phyloP scores from a whole-genome alignment of 1,140 invertebrate species.

The Euura saliciscinereae region DNA sequence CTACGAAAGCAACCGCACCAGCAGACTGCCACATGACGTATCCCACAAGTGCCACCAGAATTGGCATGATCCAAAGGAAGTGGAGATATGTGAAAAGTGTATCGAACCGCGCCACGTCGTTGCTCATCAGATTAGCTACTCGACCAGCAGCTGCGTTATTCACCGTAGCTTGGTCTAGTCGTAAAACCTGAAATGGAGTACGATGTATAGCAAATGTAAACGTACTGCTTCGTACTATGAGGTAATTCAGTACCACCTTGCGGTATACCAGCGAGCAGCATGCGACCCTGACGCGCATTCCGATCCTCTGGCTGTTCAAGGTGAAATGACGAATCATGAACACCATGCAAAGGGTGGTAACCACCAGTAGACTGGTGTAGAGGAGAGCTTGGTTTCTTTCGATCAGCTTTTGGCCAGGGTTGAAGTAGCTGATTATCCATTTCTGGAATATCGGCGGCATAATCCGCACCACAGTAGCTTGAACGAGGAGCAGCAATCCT shows the following conservation, averaged over 20 bases:
- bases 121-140: conserved; percentile 84
- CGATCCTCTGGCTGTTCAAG: conserved; percentile 56
- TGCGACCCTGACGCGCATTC: conserved; percentile 66
- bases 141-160: conserved; percentile 78
- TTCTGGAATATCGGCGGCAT: conserved; percentile 60
- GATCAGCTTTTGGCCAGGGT: conserved; percentile 29
- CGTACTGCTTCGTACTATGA: background rate
- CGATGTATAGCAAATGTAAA: background rate
- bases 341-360: conserved; percentile 42
- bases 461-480: conserved; percentile 45
- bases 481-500: conserved; percentile 49
- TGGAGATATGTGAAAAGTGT: conserved; percentile 60
- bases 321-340: conserved; percentile 57
- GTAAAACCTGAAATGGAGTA: conserved; percentile 62
- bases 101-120: conserved; percentile 73
- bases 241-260: conserved; percentile 53
- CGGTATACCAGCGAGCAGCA: conserved; percentile 67
- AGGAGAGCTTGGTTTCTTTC: conserved; percentile 40
- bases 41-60: conserved; percentile 50
- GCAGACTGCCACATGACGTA: conserved; percentile 75
- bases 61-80: conserved; percentile 56
- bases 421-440: conserved; percentile 63
- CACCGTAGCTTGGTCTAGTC: conserved; percentile 66
- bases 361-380: conserved; percentile 48
- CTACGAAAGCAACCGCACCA: conserved; percentile 72